Base-by-base conservation (phyloP, 2,113 vertebrate genomes). In the Tinamus guttatus region DNA sequence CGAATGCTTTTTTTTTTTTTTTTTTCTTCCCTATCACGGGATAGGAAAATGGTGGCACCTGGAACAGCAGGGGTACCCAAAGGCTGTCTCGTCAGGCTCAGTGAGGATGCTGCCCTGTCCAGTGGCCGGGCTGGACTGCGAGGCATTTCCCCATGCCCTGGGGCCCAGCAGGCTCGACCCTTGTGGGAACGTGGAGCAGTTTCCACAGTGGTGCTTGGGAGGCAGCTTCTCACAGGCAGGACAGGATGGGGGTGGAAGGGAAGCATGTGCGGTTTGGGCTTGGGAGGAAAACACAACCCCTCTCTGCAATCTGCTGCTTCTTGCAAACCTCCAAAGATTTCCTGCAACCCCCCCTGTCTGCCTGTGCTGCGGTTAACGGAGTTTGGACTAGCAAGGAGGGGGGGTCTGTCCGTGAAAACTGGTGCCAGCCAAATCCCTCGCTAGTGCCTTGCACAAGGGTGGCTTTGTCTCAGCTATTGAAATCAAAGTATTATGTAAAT, bases 61-160 rank as follows among this genome's bases (percentile, higher is more conserved):
- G 2, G 11, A 40, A 3, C 0, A 0, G 13, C 4, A 1, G 2
- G 56, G 18, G 30, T 5, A 10, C 30, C 21, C 0, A 0, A 51
- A 16, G 11, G 28, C 54, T 0, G 0, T 22, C 34, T 73, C 38
- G 19, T 16, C 28, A 41, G 16, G 13, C 5, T 73, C 25, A 24
- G 11, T 73, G 47, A 94, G 17, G 80, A 7, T 36, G 13, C 54
- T 56, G 54, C 28, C 54, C 47, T 22, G 47, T 11, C 24, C 7
- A 56, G 52, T 2, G 27, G 27, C 52, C 28, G 52, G 52, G 52
- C 27, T 56, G 28, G 24, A 30, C 28, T 17, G 15, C 30, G 54
- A 32, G 54, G 30, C 54, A 19, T 19, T 32, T 58, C 54, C 54
- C 54, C 16, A 8, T 58, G 54, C 54, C 6, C 15, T 30, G 16